These are phyloP conservation scores for Ctenochaetus hawaiiensis DNA, from an alignment of 2,797 vertebrate genomes.

Conservation along the genomic window DNA sequence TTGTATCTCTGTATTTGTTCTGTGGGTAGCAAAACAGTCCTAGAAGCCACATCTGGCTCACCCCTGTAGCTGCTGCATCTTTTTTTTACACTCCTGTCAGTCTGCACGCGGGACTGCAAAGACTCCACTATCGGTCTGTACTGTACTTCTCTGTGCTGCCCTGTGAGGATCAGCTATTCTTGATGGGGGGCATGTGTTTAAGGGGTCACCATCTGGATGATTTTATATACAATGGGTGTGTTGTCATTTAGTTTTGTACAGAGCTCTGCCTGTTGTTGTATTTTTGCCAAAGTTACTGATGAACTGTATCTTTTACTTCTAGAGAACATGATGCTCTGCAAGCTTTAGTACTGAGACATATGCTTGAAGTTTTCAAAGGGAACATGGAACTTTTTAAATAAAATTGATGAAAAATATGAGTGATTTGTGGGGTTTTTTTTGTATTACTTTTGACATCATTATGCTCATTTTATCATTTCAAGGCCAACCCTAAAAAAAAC, in stretches of 20 bases:
- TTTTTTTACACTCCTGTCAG: constrained; percentile 47
- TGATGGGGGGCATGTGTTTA: constrained; percentile 25
- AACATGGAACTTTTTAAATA: constrained; percentile 77
- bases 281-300: constrained; percentile 69
- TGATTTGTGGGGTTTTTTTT: not conserved
- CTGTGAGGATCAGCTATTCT: not conserved
- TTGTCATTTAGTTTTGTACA: constrained; percentile 65
- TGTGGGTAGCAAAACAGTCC: not conserved
- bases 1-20: not conserved
- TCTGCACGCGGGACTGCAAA: constrained; percentile 15
- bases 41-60: not conserved
- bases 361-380: constrained; percentile 71
- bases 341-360: constrained; percentile 55
- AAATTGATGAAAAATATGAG: constrained; percentile 51
- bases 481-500: not conserved
- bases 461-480: not conserved
- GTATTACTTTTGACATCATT: not conserved
- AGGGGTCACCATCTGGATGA: constrained; percentile 18
- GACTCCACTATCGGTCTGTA: constrained; percentile 30
- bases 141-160: constrained; percentile 1
- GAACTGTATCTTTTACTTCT: constrained; percentile 37
- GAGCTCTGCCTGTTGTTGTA: constrained; percentile 41
- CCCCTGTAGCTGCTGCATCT: constrained; percentile 1
- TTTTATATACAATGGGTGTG: constrained; percentile 37
- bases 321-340: constrained; percentile 46